A percentile compares a stretch with the other conserved stretches of the same genome.
Conservation (phyloP, 1,140 invertebrate species). For the Heliconius nattereri region DNA sequence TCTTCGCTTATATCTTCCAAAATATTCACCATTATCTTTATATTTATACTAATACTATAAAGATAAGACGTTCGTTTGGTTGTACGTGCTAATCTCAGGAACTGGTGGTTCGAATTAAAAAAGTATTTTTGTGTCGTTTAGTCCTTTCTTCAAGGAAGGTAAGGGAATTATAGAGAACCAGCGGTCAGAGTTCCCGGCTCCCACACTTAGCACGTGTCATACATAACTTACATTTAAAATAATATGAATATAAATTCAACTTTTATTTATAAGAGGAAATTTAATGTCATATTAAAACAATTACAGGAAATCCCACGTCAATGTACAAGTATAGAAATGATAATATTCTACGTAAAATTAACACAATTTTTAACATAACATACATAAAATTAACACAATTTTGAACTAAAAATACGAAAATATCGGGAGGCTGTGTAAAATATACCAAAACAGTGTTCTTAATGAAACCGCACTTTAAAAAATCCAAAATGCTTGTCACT, state of each 20-base stretch:
- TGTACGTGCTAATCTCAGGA: too few species aligned
- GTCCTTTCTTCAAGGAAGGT: too few species aligned
- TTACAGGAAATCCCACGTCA: neutral
- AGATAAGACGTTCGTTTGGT: too few species aligned
- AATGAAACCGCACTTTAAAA: neutral
- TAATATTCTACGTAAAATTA: neutral
- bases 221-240: too few species aligned
- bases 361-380: neutral
- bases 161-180: too few species aligned
- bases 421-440: neutral
- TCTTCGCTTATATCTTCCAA: conserved; percentile 50
- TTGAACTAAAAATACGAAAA: neutral
- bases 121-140: too few species aligned
- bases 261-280: neutral
- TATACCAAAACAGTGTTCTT: neutral
- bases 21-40: conserved; percentile 43
- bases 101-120: too few species aligned
- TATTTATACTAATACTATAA: too few species aligned
- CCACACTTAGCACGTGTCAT: too few species aligned
- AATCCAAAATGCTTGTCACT: neutral
- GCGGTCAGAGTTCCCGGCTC: too few species aligned
- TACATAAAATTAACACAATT: neutral
- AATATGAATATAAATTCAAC: neutral
- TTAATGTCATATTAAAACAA: neutral
- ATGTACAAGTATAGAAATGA: neutral